phyloP scores from a whole-genome alignment of 2,888 invertebrate species.

The Drosophila kanekoi region DNA sequence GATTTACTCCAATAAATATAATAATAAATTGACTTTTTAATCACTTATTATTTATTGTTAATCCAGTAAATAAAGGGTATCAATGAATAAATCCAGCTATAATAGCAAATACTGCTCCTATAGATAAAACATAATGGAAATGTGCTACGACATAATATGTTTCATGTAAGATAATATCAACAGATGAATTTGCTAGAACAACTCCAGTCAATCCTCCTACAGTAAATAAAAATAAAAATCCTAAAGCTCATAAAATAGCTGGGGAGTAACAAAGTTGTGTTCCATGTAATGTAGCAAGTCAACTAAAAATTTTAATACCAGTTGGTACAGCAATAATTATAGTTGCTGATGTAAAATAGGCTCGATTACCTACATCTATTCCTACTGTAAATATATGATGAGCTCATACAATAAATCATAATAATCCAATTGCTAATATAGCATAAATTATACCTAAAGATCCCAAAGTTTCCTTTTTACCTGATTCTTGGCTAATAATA shows the following conservation, averaged over 20 bases:
- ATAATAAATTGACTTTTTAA: constrained; percentile 90
- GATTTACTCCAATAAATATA: constrained; percentile 91
- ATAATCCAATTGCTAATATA: constrained; percentile 87
- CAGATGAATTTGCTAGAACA: constrained; percentile 5
- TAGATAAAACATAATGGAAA: constrained; percentile 92
- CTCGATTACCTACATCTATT: constrained; percentile 93
- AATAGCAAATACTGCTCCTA: constrained; percentile 92
- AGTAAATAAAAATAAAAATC: constrained; percentile 89
- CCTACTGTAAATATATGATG: constrained; percentile 93
- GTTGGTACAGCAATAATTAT: constrained; percentile 95
- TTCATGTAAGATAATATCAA: constrained; percentile 89
- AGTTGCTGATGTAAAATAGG: constrained; percentile 93
- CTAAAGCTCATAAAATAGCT: constrained; percentile 88
- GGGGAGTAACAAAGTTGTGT: constrained; percentile 87
- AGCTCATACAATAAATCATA: constrained; percentile 6
- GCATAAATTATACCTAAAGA: constrained; percentile 92
- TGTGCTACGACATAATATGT: constrained; percentile 94
- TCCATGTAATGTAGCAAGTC: constrained; percentile 90
- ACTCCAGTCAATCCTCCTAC: constrained; percentile 86
- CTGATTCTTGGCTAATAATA: constrained; percentile 80
- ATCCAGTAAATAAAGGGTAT: constrained; percentile 89
- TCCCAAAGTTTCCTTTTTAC: constrained; percentile 91
- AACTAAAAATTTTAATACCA: constrained; percentile 92
- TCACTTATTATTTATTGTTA: constrained; percentile 87
- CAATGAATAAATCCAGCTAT: constrained; percentile 90